Evolutionary conservation across 2,797 vertebrate genomes (phyloP).

Genomic region (Cuculus canorus): DNA sequence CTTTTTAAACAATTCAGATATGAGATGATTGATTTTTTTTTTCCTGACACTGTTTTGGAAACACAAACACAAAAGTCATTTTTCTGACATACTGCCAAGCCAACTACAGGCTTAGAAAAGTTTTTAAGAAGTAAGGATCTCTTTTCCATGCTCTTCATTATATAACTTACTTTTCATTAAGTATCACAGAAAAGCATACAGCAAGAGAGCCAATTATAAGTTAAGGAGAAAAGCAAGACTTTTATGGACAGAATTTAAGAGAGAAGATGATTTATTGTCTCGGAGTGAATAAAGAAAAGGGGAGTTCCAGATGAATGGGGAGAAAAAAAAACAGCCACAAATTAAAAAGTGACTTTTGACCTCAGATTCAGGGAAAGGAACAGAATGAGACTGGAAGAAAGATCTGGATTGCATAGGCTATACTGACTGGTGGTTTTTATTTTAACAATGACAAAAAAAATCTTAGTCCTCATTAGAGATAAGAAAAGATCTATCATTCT

Average conservation of each 20-base stretch:
- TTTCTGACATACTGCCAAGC: constrained; percentile 24
- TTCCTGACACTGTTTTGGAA: constrained; percentile 23
- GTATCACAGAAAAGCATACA: background rate
- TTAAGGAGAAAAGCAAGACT: constrained; percentile 37
- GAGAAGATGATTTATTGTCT: constrained; percentile 27
- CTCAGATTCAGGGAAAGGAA: background rate
- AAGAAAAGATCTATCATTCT: constrained; percentile 23
- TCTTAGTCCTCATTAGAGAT: background rate
- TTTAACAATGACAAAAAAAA: background rate
- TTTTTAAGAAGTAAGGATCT: background rate
- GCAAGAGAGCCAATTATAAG: constrained; percentile 39
- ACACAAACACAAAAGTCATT: background rate
- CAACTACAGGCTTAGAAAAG: background rate
- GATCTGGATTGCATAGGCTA: background rate
- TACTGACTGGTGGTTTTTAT: background rate
- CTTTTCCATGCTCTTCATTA: background rate
- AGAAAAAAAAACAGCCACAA: background rate
- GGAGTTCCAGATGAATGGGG: background rate
- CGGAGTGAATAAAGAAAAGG: constrained; percentile 29
- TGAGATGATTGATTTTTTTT: background rate
- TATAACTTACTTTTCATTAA: background rate
- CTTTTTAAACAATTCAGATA: constrained; percentile 41
- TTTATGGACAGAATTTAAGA: constrained; percentile 10
- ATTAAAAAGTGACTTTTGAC: constrained; percentile 41
- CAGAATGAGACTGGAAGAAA: background rate